These are phyloP conservation scores for Drosophila pseudoananassae DNA, from an alignment of 1,140 invertebrate species.

Conservation along the genomic window DNA sequence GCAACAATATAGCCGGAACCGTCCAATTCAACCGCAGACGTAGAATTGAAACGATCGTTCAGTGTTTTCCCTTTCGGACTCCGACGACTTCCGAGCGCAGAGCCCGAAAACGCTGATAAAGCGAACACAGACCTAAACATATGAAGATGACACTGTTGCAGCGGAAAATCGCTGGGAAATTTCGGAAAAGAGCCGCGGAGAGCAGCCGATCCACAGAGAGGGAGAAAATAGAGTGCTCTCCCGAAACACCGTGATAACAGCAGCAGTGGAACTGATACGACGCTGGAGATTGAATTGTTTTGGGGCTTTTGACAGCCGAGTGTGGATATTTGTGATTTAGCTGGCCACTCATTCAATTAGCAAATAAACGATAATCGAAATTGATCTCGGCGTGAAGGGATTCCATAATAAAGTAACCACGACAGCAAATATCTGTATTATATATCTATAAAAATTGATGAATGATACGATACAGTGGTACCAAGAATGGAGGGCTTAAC, in stretches of 20 bases:
- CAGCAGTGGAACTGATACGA: constrained; percentile 47
- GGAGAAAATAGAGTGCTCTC: not conserved
- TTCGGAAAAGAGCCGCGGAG: constrained; percentile 13
- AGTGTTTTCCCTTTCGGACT: constrained; percentile 41
- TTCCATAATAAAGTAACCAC: constrained; percentile 46
- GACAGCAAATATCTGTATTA: constrained; percentile 2
- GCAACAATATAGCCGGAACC: constrained; percentile 56
- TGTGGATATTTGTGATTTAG: constrained; percentile 47
- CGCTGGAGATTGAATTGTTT: constrained; percentile 40
- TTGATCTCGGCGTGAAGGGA: constrained; percentile 17
- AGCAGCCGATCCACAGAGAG: constrained; percentile 7
- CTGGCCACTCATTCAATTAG: constrained; percentile 59
- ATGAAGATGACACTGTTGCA: constrained; percentile 24
- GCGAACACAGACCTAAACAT: constrained; percentile 7
- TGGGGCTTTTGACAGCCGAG: constrained; percentile 46
- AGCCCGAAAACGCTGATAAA: constrained; percentile 60
- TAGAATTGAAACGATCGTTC: constrained; percentile 63
- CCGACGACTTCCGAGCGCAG: constrained; percentile 27
- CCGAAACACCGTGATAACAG: constrained; percentile 42
- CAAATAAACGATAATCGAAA: constrained; percentile 60
- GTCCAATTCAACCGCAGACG: constrained; percentile 70
- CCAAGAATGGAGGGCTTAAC: constrained; percentile 18
- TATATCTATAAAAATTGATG: constrained; percentile 9
- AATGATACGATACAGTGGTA: constrained; percentile 31
- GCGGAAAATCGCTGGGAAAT: constrained; percentile 39